A percentile compares a stretch with the other conserved stretches of the same genome.
Conservation (phyloP, 2,888 invertebrate species). For the Polyploca ridens region DNA sequence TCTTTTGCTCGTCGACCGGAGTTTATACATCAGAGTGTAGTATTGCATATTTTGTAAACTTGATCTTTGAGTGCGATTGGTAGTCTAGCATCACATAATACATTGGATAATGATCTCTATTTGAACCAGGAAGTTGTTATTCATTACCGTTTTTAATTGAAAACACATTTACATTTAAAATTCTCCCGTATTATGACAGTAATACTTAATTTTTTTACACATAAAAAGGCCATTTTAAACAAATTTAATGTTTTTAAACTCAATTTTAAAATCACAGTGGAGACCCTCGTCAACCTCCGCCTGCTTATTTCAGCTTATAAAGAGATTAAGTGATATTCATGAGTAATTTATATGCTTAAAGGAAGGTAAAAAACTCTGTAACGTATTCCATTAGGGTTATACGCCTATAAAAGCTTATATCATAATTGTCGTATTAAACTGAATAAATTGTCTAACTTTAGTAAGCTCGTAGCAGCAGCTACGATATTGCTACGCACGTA, state of each 20-base stretch:
- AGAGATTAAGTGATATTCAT: constrained; percentile 58
- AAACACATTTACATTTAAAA: constrained; percentile 20
- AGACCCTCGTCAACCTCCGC: constrained; percentile 63
- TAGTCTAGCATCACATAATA: too few species aligned
- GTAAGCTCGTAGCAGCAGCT: not conserved
- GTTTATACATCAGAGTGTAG: too few species aligned
- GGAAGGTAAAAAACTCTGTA: constrained; percentile 31
- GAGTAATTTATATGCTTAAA: constrained; percentile 48
- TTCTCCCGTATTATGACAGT: constrained; percentile 23
- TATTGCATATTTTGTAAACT: too few species aligned
- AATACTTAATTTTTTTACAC: constrained; percentile 18
- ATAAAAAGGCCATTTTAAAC: constrained; percentile 41
- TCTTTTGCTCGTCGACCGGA: too few species aligned
- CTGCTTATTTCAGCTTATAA: constrained; percentile 56
- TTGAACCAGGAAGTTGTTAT: too few species aligned
- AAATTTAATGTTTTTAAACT: constrained; percentile 56
- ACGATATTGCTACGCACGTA: constrained; percentile 9
- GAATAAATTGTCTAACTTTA: not conserved
- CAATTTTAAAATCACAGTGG: constrained; percentile 55
- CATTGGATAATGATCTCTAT: too few species aligned
- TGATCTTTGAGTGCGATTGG: too few species aligned
- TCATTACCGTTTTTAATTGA: not conserved
- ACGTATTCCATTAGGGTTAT: constrained; percentile 8
- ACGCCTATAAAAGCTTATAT: not conserved
- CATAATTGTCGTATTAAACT: constrained; percentile 7